Evolutionary conservation across 2,888 invertebrate genomes (phyloP), one percentile per base, ranked within the genome.

Genomic region (Euzetes globulus): DNA sequence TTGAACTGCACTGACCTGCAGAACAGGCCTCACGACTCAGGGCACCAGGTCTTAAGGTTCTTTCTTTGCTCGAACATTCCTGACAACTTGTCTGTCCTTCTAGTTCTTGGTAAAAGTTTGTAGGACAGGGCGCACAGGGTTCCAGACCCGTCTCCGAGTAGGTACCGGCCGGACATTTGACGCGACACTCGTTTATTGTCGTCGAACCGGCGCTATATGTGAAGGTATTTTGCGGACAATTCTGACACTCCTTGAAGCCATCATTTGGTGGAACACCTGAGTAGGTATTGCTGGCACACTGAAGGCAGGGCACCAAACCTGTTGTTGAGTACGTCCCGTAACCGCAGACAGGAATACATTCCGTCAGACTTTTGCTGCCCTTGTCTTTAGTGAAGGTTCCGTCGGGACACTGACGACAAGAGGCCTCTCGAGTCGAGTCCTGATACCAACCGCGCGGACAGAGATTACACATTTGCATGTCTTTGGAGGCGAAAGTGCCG

Each of bases 291-390:
- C 92, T 87, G 1, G 95, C 92, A 83, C 97, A 97, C 82, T 95
- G 94, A 76, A 94, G 85, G 81, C 97, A 97, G 25, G 95, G 92
- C 5, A 93, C 93, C 79, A 96, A 86, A 65, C 95, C 95, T 19
- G 94, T 94, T 63, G 93, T 93, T 1, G 94, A 95, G 83, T 94
- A 96, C 27, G 95, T 96, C 76, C 97, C 97, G 81, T 90, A 94
- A 25, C 96, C 96, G 81, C 96, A 97, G 15, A 95, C 94, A 1
- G 96, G 94, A 72, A 94, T 87, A 81, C 94, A 95, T 80, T 93
- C 93, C 75, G 88, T 87, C 55, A 92, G 85, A 74, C 89, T 89
- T 83, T 94, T 94, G 0, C 92, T 92, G 45, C 80, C 80, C 76
- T 79, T 79, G 60, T 79, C 76, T 80, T 88, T 87, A 0, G 97